Evolutionary conservation across 2,888 invertebrate species (phyloP), one percentile per base, ranked within the genome.

Genomic region (Tetanocera ferruginea): DNA sequence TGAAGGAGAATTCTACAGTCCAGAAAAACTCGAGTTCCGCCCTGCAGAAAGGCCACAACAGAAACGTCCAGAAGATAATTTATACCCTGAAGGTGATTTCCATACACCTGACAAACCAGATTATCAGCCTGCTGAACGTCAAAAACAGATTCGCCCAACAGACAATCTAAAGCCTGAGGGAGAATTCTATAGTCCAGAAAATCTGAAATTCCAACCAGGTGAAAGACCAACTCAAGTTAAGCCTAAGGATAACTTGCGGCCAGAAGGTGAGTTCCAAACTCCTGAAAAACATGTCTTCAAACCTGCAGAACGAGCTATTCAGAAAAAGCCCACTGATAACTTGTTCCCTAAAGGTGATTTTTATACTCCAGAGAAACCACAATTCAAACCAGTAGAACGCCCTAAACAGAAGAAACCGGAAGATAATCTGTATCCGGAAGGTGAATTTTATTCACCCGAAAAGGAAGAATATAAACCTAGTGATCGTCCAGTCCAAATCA

Each of bases 321-420:
- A 84, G 28, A 88, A 85, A 11, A 86, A 85, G 60, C 91, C 91
- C 0, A 85, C 90, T 55, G 93, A 93, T 83, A 93, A 94, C 85
- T 82, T 93, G 0, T 88, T 86, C 73, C 92, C 93, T 0, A 93
- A 93, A 83, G 91, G 93, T 4, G 91, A 93, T 0, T 92, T 92
- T 81, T 91, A 91, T 71, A 82, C 84, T 23, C 92, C 91, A 0
- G 88, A 89, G 55, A 89, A 88, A 79, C 82, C 84, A 80, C 82
- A 85, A 86, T 87, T 78, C 79, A 90, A 84, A 5, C 90, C 91
- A 0, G 91, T 2, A 79, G 92, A 93, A 83, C 83, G 91, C 43
- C 90, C 88, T 0, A 85, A 84, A 14, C 90, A 85, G 1, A 89
- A 84, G 3, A 91, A 88, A 80, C 92, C 91, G 0, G 81, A 88